Conservation (phyloP, 2,888 invertebrate genomes). For the Bombylius discolor region DNA sequence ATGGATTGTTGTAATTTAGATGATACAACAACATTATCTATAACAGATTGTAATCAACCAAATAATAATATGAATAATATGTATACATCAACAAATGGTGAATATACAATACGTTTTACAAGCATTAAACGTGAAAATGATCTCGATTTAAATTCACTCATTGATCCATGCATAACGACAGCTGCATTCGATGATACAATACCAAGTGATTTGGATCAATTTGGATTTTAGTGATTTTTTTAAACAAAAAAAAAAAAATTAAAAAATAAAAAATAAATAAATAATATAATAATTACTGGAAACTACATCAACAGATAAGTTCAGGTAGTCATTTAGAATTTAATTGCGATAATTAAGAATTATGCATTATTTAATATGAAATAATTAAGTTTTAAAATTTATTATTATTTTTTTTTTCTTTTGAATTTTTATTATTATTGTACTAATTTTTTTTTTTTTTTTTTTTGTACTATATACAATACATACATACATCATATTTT, state of each 20-base stretch:
- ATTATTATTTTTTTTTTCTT: background rate
- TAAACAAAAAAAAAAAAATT: background rate
- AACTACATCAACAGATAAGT: conserved; percentile 11
- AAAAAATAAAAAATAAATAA: too few species aligned
- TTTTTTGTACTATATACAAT: too few species aligned
- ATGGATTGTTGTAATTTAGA: background rate
- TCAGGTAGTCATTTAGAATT: conserved; percentile 18
- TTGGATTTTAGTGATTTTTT: conserved; percentile 9
- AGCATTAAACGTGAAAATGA: conserved; percentile 7
- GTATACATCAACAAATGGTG: conserved; percentile 2
- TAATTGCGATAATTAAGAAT: conserved; percentile 12
- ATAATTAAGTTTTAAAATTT: background rate
- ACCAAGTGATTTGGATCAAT: conserved; percentile 8
- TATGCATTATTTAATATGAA: conserved; percentile 10
- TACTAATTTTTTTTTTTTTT: too few species aligned
- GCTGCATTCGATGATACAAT: conserved; percentile 3
- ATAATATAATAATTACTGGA: conserved; percentile 6
- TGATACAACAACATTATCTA: background rate
- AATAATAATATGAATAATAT: background rate
- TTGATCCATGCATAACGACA: background rate
- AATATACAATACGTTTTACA: conserved; percentile 6
- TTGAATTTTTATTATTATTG: background rate
- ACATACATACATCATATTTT: too few species aligned
- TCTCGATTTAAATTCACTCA: conserved; percentile 6
- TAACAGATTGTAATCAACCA: background rate